Evolutionary conservation across 2,797 vertebrate genomes (phyloP).

Genomic region (Echeneis naucrates): DNA sequence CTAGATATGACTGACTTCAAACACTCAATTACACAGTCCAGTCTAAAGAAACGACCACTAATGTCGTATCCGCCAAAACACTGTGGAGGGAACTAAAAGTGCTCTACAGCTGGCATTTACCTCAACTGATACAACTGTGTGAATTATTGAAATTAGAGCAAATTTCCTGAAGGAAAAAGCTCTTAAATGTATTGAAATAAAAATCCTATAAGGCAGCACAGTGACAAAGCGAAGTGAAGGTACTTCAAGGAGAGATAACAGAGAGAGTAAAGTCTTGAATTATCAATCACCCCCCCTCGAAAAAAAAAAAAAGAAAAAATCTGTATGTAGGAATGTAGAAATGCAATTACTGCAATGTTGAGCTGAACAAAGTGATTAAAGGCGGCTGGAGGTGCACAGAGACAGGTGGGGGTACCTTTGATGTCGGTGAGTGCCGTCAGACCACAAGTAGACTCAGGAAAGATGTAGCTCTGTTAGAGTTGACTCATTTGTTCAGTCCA

Average conservation of each 20-base stretch:
- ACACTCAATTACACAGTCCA: constrained; percentile 48
- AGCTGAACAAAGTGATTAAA: constrained; percentile 75
- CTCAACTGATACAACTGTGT: constrained; percentile 45
- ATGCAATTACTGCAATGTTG: constrained; percentile 73
- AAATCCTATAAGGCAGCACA: constrained; percentile 56
- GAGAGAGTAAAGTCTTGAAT: constrained; percentile 54
- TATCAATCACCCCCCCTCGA: too few relatives aligned
- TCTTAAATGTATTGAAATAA: constrained; percentile 51
- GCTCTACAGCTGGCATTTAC: constrained; percentile 46
- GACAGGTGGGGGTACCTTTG: constrained; percentile 76
- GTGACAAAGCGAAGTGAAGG: constrained; percentile 44
- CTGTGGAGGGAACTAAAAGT: constrained; percentile 34
- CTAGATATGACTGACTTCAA: constrained; percentile 55
- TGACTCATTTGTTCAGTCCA: constrained; percentile 63
- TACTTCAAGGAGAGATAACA: constrained; percentile 56
- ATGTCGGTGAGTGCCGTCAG: constrained; percentile 71
- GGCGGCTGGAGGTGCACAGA: constrained; percentile 58
- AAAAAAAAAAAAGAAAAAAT: constrained; percentile 48
- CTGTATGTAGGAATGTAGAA: constrained; percentile 42
- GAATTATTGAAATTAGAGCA: constrained; percentile 68
- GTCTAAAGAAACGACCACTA: constrained; percentile 51
- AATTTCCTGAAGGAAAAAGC: constrained; percentile 44
- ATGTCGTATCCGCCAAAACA: constrained; percentile 24
- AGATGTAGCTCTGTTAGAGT: constrained; percentile 61
- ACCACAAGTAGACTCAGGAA: constrained; percentile 65